Evolutionary conservation across 2,888 invertebrate genomes (phyloP), one percentile per base, ranked within the genome.

Genomic region (Odontomyia ornata): DNA sequence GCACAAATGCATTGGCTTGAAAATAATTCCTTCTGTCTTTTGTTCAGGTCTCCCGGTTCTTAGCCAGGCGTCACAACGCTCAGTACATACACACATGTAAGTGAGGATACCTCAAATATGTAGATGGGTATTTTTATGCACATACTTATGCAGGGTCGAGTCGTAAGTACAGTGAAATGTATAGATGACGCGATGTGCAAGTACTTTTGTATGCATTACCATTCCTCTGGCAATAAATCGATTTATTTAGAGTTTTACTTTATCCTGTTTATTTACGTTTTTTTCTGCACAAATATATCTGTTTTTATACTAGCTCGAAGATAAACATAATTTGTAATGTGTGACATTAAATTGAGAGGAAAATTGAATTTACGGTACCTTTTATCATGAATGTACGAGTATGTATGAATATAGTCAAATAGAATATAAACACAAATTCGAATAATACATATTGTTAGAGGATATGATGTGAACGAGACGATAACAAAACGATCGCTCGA

Each of bases 241-340:
- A 71, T 47, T 71, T 71, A 47, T 52, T 71, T 71, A 23, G 71
- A 71, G 71, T 71, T 71, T 47, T 71, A 47, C 27, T 71, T 71
- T 52, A 64, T 43, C 43, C 46, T 47, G 71, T 47, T 47, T 47
- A 71, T 27, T 67, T 21, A 43, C 43, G 9, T 67, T 43, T n/a
- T 52, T 52, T 52, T 52, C 13, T 69, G 11, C 5, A 46, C 46
- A 23, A 15, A 13, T 25, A 15, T 69, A 43, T 69, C 27, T 80
- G 76, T 80, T 80, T 80, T 75, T 77, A 79, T 79, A 78, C 77
- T 77, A 77, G 78, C 78, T 78, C 76, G 69, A 80, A 81, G 80
- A 81, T 81, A 81, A 81, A 81, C 79, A 81, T 80, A 80, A 81
- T 81, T 81, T 81, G 81, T 80, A 81, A 81, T 80, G 80, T 81